phyloP scores from a whole-genome alignment of 2,797 vertebrate genomes.

The Tarsius wallacei region DNA sequence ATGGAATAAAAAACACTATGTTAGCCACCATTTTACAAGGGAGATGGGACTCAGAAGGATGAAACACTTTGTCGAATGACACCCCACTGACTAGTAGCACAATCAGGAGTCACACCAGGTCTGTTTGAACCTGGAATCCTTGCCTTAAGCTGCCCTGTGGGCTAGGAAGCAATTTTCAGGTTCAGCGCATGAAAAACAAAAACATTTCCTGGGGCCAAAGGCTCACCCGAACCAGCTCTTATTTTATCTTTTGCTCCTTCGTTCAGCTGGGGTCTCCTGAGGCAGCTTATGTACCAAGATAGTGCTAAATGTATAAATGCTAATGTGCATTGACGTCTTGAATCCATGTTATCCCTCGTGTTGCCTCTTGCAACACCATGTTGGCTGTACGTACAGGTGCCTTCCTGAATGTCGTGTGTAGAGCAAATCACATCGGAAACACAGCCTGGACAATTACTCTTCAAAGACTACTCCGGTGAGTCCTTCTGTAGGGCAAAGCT shows the following conservation, averaged over 20 bases:
- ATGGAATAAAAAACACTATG: background rate
- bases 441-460: fast-evolving
- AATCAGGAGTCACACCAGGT: background rate
- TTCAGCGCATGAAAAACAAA: background rate
- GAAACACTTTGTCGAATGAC: background rate
- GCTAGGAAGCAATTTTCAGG: background rate
- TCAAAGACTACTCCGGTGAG: background rate
- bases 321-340: fast-evolving
- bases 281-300: background rate
- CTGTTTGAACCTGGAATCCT: background rate
- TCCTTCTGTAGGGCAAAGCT: background rate
- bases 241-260: background rate
- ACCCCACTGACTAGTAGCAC: background rate
- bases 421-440: background rate
- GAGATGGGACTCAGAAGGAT: background rate
- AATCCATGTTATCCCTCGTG: too few relatives aligned
- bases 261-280: background rate
- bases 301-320: too few relatives aligned
- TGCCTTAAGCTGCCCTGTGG: background rate
- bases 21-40: background rate
- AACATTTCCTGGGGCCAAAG: background rate
- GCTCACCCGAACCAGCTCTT: background rate
- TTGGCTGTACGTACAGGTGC: fast-evolving
- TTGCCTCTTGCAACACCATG: background rate
- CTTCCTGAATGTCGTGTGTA: background rate